Evolutionary conservation across 1,140 invertebrate species (phyloP), one percentile per base, ranked within the genome.

Genomic region (Drosophila ohnishii): DNA sequence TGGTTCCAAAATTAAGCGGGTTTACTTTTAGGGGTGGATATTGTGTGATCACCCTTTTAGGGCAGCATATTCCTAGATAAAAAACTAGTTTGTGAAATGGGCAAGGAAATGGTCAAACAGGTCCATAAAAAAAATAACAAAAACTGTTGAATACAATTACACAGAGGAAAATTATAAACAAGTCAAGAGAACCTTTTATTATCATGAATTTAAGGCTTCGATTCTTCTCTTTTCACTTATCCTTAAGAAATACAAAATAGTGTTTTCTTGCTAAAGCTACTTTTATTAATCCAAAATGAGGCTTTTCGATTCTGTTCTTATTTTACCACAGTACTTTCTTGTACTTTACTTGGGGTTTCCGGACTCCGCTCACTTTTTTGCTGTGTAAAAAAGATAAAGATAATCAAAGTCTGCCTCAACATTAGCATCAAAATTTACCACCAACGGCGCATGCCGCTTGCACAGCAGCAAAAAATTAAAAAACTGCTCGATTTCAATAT

Each of bases 401-500:
- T 63, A 50, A 65, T 78, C 45, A 61, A 78, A 50, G 55, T 50
- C 39, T 64, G 61, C 42, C 59, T 48, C n/a, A 45, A 65, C 70
- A 55, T 55, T 55, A 55, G 13, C 51, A 64, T 75, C 28, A 64
- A 73, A 88, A 84, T 78, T 80, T 87, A 87, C 84, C 84, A 88
- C 84, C 84, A 87, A 87, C 84, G 84, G 84, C 82, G 82, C 75
- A 86, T 76, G 82, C 78, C 63, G 59, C 34, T 45, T 50, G 58
- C 64, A 32, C 48, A 40, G 40, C 72, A 65, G 73, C 64, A 75
- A 56, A 81, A 84, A 76, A 80, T 44, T 28, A 58, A 53, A 71
- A 81, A 71, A 67, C 77, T 77, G 74, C 81, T 85, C 78, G 82
- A 85, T 85, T 85, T 85, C 78, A 86, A 71, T 85, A 67, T 63